A percentile compares a stretch with the other conserved stretches of the same genome.
phyloP scores from a whole-genome alignment of 2,113 vertebrate species.

The Rhineura floridana region DNA sequence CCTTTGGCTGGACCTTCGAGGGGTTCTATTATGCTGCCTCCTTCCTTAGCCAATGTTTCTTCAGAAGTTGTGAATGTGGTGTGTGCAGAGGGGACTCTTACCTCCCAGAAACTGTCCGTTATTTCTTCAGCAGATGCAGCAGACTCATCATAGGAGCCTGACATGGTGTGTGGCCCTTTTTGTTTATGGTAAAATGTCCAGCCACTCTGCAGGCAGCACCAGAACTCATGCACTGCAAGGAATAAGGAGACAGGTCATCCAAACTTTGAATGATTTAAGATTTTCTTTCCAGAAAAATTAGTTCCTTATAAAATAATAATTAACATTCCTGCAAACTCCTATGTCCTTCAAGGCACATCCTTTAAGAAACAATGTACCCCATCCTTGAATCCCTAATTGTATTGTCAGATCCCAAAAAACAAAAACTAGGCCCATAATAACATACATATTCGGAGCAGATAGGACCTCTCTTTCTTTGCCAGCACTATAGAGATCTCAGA shows the following conservation, averaged over 20 bases:
- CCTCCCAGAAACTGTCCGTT: constrained; percentile 99
- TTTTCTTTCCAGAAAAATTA: too few relatives aligned
- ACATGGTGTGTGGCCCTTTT: constrained; percentile 82
- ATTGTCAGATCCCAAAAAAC: neutral
- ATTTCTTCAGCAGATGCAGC: constrained; percentile 85
- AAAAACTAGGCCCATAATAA: neutral
- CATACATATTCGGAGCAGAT: neutral
- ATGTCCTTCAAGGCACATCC: neutral
- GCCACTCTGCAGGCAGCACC: constrained; percentile 24
- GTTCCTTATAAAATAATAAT: too few relatives aligned
- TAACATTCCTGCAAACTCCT: too few relatives aligned
- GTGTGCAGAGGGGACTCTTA: constrained; percentile 61
- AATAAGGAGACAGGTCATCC: neutral
- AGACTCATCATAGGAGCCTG: constrained; percentile 93
- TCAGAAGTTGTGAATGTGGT: neutral
- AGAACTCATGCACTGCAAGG: constrained; percentile 69
- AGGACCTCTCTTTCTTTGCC: neutral
- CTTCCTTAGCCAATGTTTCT: neutral
- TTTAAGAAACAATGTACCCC: neutral
- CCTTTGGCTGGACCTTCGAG: neutral
- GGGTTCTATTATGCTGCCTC: neutral
- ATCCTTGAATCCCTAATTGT: neutral
- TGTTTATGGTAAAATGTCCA: constrained; percentile 20
- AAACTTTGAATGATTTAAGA: too few relatives aligned
- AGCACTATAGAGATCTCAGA: neutral